Evolutionary conservation across 2,888 invertebrate genomes (phyloP), one percentile per base, ranked within the genome.

Genomic region (Drosophila longiperda): DNA sequence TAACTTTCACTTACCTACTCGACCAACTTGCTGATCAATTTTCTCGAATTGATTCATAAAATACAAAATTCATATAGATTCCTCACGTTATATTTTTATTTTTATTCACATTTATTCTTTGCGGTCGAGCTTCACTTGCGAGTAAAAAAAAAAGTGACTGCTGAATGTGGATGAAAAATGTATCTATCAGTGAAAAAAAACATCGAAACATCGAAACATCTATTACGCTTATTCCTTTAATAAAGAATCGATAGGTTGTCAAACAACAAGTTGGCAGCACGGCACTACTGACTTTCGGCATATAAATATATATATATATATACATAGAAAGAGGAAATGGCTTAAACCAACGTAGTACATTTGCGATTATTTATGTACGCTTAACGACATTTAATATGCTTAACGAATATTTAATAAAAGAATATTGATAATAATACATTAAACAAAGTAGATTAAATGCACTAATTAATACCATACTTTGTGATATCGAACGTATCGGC

Each of bases 91-190:
- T 78, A 77, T 76, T 75, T 80, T 73, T 72, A 73, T 68, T 72
- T 79, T 80, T 64, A 67, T 73, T 68, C 80, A 75, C 78, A 80
- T 79, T 79, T 78, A 80, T 80, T 80, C 81, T 82, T 81, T 87
- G 84, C 83, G 84, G 83, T 75, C 85, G 80, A 84, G 78, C 86
- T 83, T 72, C 76, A 81, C 76, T 85, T 78, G 85, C 87, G 85
- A 85, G 85, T 82, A 82, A 82, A 85, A 85, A 80, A 78, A 80
- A 80, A 80, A 80, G 80, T 80, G 80, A 80, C 80, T 80, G 76
- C 76, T 77, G 69, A 71, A 68, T 73, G 52, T 67, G 73, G 71
- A 66, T 73, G 85, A 76, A 85, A 85, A 87, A 82, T 83, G 85
- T 84, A 80, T 85, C 80, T 85, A 87, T 84, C 83, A 78, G 65